A percentile compares a stretch with the other conserved stretches of the same genome.
Evolutionary conservation across 1,140 invertebrate genomes (phyloP).

Genomic region (Polyergus mexicanus): DNA sequence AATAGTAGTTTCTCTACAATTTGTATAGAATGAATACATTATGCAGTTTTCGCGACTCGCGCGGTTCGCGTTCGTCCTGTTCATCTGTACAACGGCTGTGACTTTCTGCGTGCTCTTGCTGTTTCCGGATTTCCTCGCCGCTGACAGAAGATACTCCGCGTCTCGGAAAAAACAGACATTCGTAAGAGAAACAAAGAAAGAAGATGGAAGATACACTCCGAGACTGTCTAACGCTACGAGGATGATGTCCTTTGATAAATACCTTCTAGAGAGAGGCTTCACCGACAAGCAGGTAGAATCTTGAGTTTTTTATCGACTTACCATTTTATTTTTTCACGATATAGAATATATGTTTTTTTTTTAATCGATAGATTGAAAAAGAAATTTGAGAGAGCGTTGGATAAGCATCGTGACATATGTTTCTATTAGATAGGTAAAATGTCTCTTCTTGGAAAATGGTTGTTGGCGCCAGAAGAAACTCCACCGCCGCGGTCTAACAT

Average conservation of each 20-base stretch:
- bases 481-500: slow-evolving; percentile 35
- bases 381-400: background rate
- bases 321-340: background rate
- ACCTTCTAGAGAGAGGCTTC: slow-evolving; percentile 26
- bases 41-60: slow-evolving; percentile 56
- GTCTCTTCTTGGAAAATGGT: slow-evolving; percentile 73
- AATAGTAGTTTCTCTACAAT: slow-evolving; percentile 16
- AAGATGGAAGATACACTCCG: background rate
- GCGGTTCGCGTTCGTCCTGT: slow-evolving; percentile 29
- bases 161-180: background rate
- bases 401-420: background rate
- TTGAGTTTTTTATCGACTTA: no score
- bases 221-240: background rate
- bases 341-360: background rate
- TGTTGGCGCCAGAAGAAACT: slow-evolving; percentile 66
- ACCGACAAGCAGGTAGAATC: slow-evolving; percentile 36
- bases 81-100: slow-evolving; percentile 8
- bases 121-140: background rate
- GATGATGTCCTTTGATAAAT: background rate
- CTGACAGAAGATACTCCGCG: background rate
- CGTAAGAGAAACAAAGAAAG: background rate
- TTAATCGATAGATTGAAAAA: background rate
- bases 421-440: slow-evolving; percentile 54
- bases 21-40: slow-evolving; percentile 24
- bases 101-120: slow-evolving; percentile 43